Base-by-base conservation (phyloP, 1,140 invertebrate species). In the Micrasema minimum region DNA sequence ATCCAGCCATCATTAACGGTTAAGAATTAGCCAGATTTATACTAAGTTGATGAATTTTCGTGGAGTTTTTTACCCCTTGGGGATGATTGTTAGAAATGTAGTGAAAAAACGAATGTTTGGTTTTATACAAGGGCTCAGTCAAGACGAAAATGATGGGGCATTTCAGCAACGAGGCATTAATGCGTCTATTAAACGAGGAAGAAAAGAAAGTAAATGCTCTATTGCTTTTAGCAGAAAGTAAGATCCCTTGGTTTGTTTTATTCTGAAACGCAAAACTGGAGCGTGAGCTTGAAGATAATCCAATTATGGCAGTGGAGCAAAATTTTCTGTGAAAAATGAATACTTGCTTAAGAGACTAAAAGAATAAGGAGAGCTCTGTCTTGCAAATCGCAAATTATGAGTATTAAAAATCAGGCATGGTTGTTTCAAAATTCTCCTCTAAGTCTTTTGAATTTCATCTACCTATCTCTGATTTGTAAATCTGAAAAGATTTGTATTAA, bases 81-180 rank as follows among this genome's bases (percentile, higher is more conserved):
- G 14, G 16, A 57, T 35, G 53, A 14, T 35, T 57, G 53, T 57
- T 38, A 37, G 31, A 57, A n/a, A 57, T 57, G 35, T 57, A 57
- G 53, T 37, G 14, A 57, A 51, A 57, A 57, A n/a, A 57, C 14
- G 31, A 57, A 57, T 16, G 53, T 57, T 57, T 16, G 26, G 26
- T 20, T 14, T 57, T 57, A 18, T 35, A 57, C 20, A 37, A 57
- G 53, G 37, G 2, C 26, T 31, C 37, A 57, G 53, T 57, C n/a
- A 31, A 57, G 26, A 35, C 53, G 53, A 57, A 57, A 57, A 57
- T 57, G 53, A 57, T 37, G 53, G 51, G 53, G 53, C 53, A 57
- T 57, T 57, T 57, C 53, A 57, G 53, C 53, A 57, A 57, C 18
- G 53, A 57, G 53, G 53, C 53, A 57, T 57, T 57, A 57, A 57